Conservation (phyloP, 2,888 invertebrate genomes). For the Gonocerus acuteangulatus region DNA sequence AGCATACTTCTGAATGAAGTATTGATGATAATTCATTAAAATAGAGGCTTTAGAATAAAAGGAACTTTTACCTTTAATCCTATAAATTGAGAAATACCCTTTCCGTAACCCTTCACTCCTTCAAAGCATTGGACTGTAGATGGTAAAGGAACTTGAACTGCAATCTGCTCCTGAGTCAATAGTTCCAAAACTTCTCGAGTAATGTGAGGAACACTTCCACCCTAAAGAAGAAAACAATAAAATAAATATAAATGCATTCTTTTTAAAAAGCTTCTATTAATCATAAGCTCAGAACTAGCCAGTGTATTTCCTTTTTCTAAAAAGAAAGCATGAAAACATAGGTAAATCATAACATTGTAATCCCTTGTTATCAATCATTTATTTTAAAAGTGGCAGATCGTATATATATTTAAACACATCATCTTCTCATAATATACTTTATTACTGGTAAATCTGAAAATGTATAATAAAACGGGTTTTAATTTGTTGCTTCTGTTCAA, state of each 20-base stretch:
- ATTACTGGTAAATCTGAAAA: too few species aligned
- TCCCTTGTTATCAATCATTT: too few species aligned
- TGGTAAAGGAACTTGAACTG: constrained; percentile 65
- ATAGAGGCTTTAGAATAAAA: constrained; percentile 21
- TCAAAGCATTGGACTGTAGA: constrained; percentile 59
- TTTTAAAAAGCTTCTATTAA: neutral
- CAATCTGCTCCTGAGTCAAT: constrained; percentile 53
- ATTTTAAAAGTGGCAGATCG: too few species aligned
- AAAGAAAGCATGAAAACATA: too few species aligned
- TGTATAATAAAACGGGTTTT: too few species aligned
- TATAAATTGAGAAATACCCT: constrained; percentile 62
- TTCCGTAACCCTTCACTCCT: constrained; percentile 55
- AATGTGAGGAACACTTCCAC: constrained; percentile 75
- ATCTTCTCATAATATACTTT: too few species aligned
- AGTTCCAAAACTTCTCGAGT: constrained; percentile 66
- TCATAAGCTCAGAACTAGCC: neutral
- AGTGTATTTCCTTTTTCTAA: too few species aligned
- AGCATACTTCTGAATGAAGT: too few species aligned
- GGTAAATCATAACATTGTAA: too few species aligned
- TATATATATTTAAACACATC: too few species aligned
- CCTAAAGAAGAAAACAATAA: constrained; percentile 46
- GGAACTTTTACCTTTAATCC: constrained; percentile 52
- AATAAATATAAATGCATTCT: neutral
- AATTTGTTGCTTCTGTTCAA: too few species aligned
- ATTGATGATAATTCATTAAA: neutral